phyloP scores from a whole-genome alignment of 2,888 invertebrate genomes.

The Flexamia atlantica region DNA sequence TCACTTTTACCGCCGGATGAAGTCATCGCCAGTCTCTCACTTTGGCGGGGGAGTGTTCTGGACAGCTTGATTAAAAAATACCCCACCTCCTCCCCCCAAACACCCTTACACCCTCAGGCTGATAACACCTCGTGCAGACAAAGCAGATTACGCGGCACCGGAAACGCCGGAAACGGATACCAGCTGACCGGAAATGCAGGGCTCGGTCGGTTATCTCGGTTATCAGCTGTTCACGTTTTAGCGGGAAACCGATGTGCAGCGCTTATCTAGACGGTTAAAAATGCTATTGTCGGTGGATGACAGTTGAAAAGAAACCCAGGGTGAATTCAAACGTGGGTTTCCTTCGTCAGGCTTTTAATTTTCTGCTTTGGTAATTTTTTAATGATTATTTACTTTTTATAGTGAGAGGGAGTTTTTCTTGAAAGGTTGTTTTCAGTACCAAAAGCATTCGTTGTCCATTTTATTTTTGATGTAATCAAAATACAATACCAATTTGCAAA shows the following conservation, averaged over 20 bases:
- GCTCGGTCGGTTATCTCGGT: neutral
- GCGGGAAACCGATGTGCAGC: neutral
- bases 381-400: no score
- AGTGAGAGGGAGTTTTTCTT: no score
- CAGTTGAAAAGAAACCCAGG: no score
- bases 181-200: slow-evolving; percentile 26
- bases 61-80: slow-evolving; percentile 42
- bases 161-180: slow-evolving; percentile 9
- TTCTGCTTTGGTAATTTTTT: no score
- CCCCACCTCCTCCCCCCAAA: neutral
- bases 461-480: no score
- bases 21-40: neutral
- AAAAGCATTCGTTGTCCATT: no score
- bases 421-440: no score
- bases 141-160: slow-evolving; percentile 25
- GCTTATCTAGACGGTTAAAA: no score
- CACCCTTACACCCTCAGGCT: neutral
- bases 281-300: no score
- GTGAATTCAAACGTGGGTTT: no score
- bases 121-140: neutral
- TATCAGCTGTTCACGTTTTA: slow-evolving; percentile 5
- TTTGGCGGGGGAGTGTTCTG: neutral
- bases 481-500: no score
- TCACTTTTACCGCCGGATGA: neutral
- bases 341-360: no score